These are phyloP conservation scores for Perizoma affinitatum DNA, from an alignment of 2,888 invertebrate species.

Conservation along the genomic window DNA sequence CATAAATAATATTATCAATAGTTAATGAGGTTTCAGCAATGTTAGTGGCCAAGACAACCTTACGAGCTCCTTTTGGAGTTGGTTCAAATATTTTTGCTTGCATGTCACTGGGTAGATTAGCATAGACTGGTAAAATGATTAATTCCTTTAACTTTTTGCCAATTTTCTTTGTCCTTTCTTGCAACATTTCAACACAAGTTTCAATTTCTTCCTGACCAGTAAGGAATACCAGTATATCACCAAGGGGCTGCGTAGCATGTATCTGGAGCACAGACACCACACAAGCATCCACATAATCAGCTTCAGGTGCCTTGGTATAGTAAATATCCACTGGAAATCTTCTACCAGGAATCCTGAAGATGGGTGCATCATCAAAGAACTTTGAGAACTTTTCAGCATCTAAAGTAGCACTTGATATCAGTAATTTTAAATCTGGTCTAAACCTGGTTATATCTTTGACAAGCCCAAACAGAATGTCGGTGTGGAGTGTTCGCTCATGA, in stretches of 20 bases:
- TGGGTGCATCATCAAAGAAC: constrained; percentile 99
- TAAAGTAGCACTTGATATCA: constrained; percentile 98
- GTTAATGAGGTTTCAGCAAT: constrained; percentile 99
- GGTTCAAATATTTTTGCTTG: constrained; percentile 99
- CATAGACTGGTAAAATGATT: constrained; percentile 97
- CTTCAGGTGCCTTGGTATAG: constrained; percentile 99
- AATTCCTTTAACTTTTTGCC: constrained; percentile 97
- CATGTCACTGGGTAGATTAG: constrained; percentile 99
- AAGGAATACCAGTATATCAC: constrained; percentile 98
- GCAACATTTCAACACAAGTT: constrained; percentile 93
- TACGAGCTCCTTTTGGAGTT: constrained; percentile 97
- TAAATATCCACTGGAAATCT: constrained; percentile 99
- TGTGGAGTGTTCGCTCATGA: constrained; percentile 98
- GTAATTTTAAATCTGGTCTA: constrained; percentile 95
- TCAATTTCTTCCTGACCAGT: constrained; percentile 97
- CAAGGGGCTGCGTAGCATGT: constrained; percentile 97
- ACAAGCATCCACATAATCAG: constrained; percentile 98
- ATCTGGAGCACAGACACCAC: constrained; percentile 99
- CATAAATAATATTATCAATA: constrained; percentile 99
- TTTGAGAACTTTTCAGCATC: constrained; percentile 99
- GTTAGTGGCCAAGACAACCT: constrained; percentile 98
- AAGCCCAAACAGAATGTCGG: constrained; percentile 98
- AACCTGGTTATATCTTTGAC: constrained; percentile 98
- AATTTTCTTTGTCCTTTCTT: constrained; percentile 95
- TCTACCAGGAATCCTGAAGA: constrained; percentile 98